These are phyloP conservation scores for Trichacis sp. DNA, from an alignment of 2,888 invertebrate genomes.

Conservation along the genomic window DNA sequence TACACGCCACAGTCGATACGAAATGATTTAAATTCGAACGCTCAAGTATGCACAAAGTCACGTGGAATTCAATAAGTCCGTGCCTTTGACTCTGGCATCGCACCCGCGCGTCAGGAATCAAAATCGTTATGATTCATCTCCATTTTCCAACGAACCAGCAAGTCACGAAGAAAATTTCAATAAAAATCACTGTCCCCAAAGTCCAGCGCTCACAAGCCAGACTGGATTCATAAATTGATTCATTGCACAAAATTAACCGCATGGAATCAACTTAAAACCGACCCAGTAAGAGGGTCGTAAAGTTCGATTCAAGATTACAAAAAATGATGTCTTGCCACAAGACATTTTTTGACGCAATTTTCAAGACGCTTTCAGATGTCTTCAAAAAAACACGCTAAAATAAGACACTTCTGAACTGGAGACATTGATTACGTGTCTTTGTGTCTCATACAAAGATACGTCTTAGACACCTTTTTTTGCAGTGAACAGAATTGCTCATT, in stretches of 20 bases:
- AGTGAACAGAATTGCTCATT: neutral
- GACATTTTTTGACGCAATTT: too few species aligned
- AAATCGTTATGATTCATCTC: conserved; percentile 24
- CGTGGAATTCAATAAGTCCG: conserved; percentile 19
- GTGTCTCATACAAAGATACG: too few species aligned
- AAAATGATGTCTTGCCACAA: too few species aligned
- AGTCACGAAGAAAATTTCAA: neutral
- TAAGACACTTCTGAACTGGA: too few species aligned
- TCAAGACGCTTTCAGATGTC: too few species aligned
- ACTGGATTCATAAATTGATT: neutral
- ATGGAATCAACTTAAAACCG: neutral
- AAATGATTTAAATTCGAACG: conserved; percentile 33
- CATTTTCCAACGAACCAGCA: conserved; percentile 30
- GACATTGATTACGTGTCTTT: too few species aligned
- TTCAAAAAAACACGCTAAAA: too few species aligned
- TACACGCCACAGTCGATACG: conserved; percentile 17
- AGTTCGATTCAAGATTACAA: neutral
- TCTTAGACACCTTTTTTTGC: too few species aligned
- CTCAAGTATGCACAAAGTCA: conserved; percentile 27
- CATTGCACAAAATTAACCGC: neutral
- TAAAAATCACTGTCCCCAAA: too few species aligned
- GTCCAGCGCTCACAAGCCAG: neutral
- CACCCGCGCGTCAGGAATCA: conserved; percentile 27
- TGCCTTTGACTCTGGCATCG: conserved; percentile 31
- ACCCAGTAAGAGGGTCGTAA: neutral